Evolutionary conservation across 2,113 vertebrate genomes (phyloP), one percentile per base, ranked within the genome.

Genomic region (Telmatochromis bifrenatus): DNA sequence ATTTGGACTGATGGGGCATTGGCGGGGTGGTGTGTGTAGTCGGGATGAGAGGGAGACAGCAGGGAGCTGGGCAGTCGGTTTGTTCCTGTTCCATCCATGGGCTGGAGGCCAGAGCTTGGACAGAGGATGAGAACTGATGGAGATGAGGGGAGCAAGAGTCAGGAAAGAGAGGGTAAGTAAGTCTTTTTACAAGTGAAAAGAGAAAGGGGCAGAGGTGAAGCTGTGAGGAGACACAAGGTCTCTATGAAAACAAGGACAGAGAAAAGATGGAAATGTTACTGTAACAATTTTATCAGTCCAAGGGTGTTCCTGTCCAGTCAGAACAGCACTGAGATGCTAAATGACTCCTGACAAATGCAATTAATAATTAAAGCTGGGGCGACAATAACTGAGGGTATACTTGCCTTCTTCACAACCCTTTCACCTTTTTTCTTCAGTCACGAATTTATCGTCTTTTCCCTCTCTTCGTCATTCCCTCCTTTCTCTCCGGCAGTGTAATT

Each of bases 311-410:
- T 96, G 96, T 97, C 96, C 96, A 96, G 97, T 97, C 96, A 96
- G 95, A 96, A 94, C 86, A 94, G 96, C 95, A 96, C 96, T 96
- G 96, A 95, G 95, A 97, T 95, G 96, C 96, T 97, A 97, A 97
- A 97, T 97, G 96, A 96, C 84, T 96, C 93, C 96, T 97, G 97
- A 97, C 97, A 97, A 97, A 97, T 96, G 95, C 96, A 97, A 97
- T 98, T 98, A 97, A 97, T 98, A 97, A 97, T 97, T 97, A 97
- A 97, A 97, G 95, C 95, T 94, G 95, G 95, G 96, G 95, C 96
- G 86, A 97, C 96, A 96, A 95, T 97, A 95, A 95, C 93, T 89
- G 79, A 95, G 95, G 94, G 95, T 95, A 95, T 94, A 94, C 94
- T 95, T 94, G 95, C n/a, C 39, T 5, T 4, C 31, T 68, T 37